Conservation (phyloP, 2,113 vertebrate species). For the Scophthalmus maximus region DNA sequence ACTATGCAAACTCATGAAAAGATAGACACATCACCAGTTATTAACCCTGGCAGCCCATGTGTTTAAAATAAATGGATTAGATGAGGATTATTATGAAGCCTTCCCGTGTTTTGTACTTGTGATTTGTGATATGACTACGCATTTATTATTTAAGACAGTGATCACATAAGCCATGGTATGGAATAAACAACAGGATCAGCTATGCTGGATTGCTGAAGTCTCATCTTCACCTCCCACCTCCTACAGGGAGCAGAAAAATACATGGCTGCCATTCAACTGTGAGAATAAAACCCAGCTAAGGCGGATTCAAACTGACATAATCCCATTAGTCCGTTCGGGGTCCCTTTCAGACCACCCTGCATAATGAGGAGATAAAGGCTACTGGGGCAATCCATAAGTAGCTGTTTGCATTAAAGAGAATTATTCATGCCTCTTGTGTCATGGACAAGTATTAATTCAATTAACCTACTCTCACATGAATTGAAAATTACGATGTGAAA, state of each 20-base stretch:
- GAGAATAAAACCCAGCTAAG: constrained; percentile 28
- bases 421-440: constrained; percentile 20
- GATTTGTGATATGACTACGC: constrained; percentile 33
- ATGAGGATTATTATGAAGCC: constrained; percentile 64
- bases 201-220: constrained; percentile 32
- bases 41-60: constrained; percentile 43
- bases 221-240: constrained; percentile 42
- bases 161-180: constrained; percentile 63
- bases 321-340: constrained; percentile 61
- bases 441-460: constrained; percentile 19
- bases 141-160: constrained; percentile 42
- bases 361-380: constrained; percentile 37
- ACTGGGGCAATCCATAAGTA: constrained; percentile 5
- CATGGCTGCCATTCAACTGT: constrained; percentile 27
- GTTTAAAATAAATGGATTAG: constrained; percentile 69
- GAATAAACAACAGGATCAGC: constrained; percentile 66
- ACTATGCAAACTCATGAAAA: constrained; percentile 8
- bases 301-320: constrained; percentile 59
- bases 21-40: constrained; percentile 41
- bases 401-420: constrained; percentile 21
- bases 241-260: constrained; percentile 28
- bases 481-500: not conserved
- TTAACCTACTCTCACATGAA: constrained; percentile 4
- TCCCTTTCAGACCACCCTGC: constrained; percentile 46
- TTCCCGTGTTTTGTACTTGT: constrained; percentile 53